Evolutionary conservation across 2,888 invertebrate genomes (phyloP).

Genomic region (Nysson spinosus): DNA sequence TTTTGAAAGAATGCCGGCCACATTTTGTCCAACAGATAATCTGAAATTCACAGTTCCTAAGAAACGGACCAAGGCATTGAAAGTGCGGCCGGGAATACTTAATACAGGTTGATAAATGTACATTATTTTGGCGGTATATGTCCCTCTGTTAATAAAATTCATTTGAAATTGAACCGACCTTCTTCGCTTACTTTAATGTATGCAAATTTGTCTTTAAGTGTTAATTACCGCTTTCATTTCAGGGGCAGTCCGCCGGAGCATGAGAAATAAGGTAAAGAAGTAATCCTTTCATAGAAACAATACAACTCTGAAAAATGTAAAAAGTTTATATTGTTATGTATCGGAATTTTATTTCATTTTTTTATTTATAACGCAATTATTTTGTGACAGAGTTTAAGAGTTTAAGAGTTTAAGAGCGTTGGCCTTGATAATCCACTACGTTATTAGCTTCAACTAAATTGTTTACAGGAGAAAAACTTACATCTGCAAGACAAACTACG

Average conservation of each 20-base stretch:
- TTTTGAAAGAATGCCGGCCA: constrained; percentile 64
- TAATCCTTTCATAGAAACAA: constrained; percentile 1
- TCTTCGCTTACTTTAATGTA: neutral
- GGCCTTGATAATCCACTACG: too few species aligned
- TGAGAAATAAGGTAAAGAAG: constrained; percentile 16
- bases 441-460: too few species aligned
- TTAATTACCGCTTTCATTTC: neutral
- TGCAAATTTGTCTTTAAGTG: neutral
- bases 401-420: too few species aligned
- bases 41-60: neutral
- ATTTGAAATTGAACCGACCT: too few species aligned
- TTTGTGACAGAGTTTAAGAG: too few species aligned
- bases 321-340: constrained; percentile 1
- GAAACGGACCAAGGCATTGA: neutral
- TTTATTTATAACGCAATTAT: too few species aligned
- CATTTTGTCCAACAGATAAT: constrained; percentile 49
- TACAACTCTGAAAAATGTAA: neutral
- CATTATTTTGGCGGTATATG: too few species aligned
- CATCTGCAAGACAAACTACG: too few species aligned
- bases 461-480: too few species aligned
- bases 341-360: neutral
- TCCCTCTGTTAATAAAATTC: neutral
- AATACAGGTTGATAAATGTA: constrained; percentile 7
- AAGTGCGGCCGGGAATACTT: neutral
- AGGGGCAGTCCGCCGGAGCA: constrained; percentile 36